Evolutionary conservation across 2,888 invertebrate genomes (phyloP).

Genomic region (Troides oblongomaculatus): DNA sequence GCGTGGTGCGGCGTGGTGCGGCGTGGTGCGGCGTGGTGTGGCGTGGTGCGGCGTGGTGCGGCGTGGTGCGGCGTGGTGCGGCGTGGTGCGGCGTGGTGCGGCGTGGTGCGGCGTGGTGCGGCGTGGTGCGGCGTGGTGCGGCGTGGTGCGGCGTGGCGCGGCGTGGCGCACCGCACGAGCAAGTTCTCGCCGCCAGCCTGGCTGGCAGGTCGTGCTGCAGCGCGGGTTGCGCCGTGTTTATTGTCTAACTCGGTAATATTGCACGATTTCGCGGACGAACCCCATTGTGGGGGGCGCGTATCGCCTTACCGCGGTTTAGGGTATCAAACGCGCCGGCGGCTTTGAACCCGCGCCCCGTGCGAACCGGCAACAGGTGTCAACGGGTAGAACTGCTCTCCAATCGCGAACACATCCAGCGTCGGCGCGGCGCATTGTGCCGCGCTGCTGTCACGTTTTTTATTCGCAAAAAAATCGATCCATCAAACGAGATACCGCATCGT

Average conservation of each 20-base stretch:
- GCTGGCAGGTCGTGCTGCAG: not conserved
- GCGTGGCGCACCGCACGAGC: not conserved
- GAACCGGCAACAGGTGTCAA: slow-evolving; percentile 65
- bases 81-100: too few relatives aligned
- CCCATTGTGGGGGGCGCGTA: slow-evolving; percentile 51
- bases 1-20: too few relatives aligned
- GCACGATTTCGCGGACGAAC: slow-evolving; percentile 49
- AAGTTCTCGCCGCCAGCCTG: not conserved
- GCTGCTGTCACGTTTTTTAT: slow-evolving; percentile 50
- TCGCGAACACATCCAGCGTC: slow-evolving; percentile 29
- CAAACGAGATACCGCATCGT: slow-evolving; percentile 51
- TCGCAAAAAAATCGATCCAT: slow-evolving; percentile 45
- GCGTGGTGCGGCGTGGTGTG: too few relatives aligned
- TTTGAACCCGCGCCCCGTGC: slow-evolving; percentile 38
- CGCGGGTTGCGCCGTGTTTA: slow-evolving; percentile 32
- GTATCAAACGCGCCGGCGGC: slow-evolving; percentile 34
- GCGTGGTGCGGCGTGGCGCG: not conserved
- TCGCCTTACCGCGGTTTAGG: slow-evolving; percentile 55
- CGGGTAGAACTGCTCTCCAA: slow-evolving; percentile 51
- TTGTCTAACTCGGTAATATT: slow-evolving; percentile 34
- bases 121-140: too few relatives aligned
- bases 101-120: too few relatives aligned
- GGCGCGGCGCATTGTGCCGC: slow-evolving; percentile 39
- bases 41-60: too few relatives aligned
- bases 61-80: too few relatives aligned